A percentile compares a stretch with the other conserved stretches of the same genome.
Conservation (phyloP, 2,888 invertebrate species). For the Platycheirus albimanus region DNA sequence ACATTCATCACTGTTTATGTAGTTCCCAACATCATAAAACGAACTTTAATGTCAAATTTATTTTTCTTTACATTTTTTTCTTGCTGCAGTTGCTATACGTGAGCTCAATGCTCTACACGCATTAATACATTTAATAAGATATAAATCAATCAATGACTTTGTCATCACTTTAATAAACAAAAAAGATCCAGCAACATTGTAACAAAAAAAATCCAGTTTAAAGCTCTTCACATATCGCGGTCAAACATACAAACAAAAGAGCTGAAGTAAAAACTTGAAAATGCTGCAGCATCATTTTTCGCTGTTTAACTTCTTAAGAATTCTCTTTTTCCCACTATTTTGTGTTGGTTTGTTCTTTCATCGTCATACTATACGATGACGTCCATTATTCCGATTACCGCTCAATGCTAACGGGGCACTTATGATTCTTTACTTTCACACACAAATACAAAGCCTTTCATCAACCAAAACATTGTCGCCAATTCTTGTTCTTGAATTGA, state of each 20-base stretch:
- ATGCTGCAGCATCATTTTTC: conserved; percentile 13
- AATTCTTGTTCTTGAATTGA: conserved; percentile 45
- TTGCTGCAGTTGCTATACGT: too few species aligned
- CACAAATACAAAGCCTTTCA: conserved; percentile 39
- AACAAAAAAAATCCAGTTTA: neutral
- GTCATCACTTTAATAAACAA: too few species aligned
- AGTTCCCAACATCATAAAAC: too few species aligned
- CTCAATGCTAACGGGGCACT: conserved; percentile 58
- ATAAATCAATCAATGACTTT: too few species aligned
- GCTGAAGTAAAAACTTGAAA: conserved; percentile 49
- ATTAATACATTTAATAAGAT: too few species aligned
- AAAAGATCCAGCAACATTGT: neutral
- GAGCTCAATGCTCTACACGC: too few species aligned
- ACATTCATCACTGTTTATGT: too few species aligned
- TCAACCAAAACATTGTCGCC: conserved; percentile 51
- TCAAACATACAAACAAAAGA: conserved; percentile 49
- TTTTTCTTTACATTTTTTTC: too few species aligned
- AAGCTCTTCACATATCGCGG: neutral
- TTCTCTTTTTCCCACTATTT: conserved; percentile 25
- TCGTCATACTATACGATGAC: conserved; percentile 17
- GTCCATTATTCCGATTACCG: conserved; percentile 46
- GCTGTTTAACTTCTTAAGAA: neutral
- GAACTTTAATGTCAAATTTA: too few species aligned
- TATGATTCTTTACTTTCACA: conserved; percentile 62
- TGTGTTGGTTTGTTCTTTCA: conserved; percentile 4